These are phyloP conservation scores for Ondatra zibethicus DNA, from an alignment of 2,113 vertebrate species.

Conservation along the genomic window DNA sequence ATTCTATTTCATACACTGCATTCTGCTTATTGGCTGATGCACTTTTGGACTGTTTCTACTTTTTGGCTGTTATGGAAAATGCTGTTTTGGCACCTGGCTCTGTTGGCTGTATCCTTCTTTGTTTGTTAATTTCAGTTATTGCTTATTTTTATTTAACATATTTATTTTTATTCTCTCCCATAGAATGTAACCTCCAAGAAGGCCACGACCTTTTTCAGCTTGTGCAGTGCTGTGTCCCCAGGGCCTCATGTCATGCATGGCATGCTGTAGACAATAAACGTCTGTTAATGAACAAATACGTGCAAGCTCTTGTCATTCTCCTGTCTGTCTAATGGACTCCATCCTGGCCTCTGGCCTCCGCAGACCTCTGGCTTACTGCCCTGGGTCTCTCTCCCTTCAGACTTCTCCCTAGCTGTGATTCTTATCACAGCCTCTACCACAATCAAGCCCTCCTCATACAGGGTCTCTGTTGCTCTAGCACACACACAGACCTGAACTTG, in stretches of 20 bases:
- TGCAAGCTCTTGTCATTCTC: slow-evolving; percentile 20
- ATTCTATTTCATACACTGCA: background rate
- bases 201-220: background rate
- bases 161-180: slow-evolving; percentile 10
- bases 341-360: background rate
- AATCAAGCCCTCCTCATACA: accelerated
- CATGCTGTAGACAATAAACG: background rate
- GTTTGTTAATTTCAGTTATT: background rate
- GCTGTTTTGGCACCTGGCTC: background rate
- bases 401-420: background rate
- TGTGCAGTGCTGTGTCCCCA: background rate
- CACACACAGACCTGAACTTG: background rate
- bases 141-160: slow-evolving; percentile 43
- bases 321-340: background rate
- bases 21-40: background rate
- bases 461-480: background rate
- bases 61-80: background rate
- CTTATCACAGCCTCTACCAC: background rate
- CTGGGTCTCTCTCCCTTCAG: background rate
- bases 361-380: background rate
- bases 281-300: background rate
- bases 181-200: slow-evolving; percentile 41
- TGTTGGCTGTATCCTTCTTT: background rate
- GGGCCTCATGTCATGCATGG: background rate
- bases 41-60: background rate